Evolutionary conservation across 2,113 vertebrate genomes (phyloP), one percentile per base, ranked within the genome.

Genomic region (Cyphomyrus discorhynchus): DNA sequence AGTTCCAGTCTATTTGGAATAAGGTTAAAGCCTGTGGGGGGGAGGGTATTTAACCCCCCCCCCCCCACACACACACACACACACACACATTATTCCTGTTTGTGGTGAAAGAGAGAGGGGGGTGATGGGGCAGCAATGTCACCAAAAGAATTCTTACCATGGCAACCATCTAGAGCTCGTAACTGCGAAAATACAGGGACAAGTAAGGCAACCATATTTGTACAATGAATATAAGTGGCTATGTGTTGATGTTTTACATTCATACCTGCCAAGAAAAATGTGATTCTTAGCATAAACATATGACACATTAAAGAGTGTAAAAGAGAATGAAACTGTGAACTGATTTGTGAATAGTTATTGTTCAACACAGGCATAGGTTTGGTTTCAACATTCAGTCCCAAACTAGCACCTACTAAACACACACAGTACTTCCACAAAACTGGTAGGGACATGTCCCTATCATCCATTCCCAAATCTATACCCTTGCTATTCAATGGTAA

Each of bases 151-250:
- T 39, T 66, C 91, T 96, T 91, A 91, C 95, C 95, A 95, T 95
- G 92, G 96, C 94, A 96, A 97, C 97, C 89, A 88, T n/a, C 90
- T 94, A 95, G 92, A 92, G 95, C 95, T 96, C 92, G 92, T 92
- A 92, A 95, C 97, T 97, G 96, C 96, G 92, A 94, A 92, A 97
- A 93, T 91, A 96, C 94, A 13, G 89, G 89, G 91, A 93, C 93
- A 94, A 93, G 95, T 95, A 96, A 96, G 95, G 95, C 95, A 93
- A 92, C 95, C 94, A 95, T 95, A 96, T 95, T 94, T 95, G 95
- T 93, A 93, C 94, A 93, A 88, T 94, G 93, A 95, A 96, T 95
- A 94, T 95, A 95, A 93, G 93, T 52, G 77, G 42, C 92, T 91
- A 45, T 82, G 39, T 82, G 17, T 35, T 42, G 39, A 24, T 82